Conservation (phyloP, 2,888 invertebrate species). For the Ceraclea dissimilis region DNA sequence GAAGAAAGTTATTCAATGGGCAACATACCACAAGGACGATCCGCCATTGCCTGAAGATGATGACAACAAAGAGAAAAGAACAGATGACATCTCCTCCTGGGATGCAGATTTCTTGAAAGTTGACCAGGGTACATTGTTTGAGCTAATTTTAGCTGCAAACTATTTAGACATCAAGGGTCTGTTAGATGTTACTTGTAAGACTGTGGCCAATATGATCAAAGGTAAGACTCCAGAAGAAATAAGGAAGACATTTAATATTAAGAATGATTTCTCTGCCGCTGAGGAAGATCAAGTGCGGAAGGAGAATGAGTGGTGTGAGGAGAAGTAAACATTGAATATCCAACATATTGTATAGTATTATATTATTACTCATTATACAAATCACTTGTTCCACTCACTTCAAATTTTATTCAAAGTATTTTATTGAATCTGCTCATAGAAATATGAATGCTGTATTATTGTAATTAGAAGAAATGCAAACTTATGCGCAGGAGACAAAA, state of each 20-base stretch:
- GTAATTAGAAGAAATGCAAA: no score
- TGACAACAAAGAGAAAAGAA: constrained; percentile 96
- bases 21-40: constrained; percentile 91
- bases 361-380: not conserved
- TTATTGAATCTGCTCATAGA: no score
- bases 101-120: constrained; percentile 99
- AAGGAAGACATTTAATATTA: constrained; percentile 93
- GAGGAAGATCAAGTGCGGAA: constrained; percentile 98
- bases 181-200: constrained; percentile 96
- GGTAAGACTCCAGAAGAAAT: constrained; percentile 98
- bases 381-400: no score
- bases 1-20: constrained; percentile 90
- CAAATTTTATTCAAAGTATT: no score
- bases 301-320: constrained; percentile 93
- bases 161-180: constrained; percentile 94
- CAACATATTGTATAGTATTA: not conserved
- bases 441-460: no score
- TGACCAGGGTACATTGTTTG: constrained; percentile 93
- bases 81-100: constrained; percentile 98
- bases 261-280: constrained; percentile 91
- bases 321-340: constrained; percentile 49
- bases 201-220: constrained; percentile 97
- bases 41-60: constrained; percentile 94
- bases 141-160: constrained; percentile 93
- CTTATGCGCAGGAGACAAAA: no score